phyloP scores from a whole-genome alignment of 2,113 vertebrate genomes.

The Stegostoma tigrinum region DNA sequence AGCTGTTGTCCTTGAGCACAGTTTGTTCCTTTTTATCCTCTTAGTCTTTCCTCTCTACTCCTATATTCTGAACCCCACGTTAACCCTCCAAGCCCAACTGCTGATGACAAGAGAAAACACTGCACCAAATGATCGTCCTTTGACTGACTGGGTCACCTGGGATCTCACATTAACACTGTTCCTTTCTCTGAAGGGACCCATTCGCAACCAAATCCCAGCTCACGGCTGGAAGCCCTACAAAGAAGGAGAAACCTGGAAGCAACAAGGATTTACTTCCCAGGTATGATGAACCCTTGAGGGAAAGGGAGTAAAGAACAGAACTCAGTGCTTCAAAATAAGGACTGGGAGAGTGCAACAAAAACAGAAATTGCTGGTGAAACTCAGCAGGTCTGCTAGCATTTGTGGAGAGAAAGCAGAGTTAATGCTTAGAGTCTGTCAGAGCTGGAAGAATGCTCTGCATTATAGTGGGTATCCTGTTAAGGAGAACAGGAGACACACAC shows the following conservation, averaged over 20 bases:
- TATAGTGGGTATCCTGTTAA: background rate
- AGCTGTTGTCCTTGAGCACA: too few relatives aligned
- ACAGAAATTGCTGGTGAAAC: too few relatives aligned
- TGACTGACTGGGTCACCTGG: background rate
- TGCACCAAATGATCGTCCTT: background rate
- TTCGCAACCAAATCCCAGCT: background rate
- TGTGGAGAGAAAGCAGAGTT: too few relatives aligned
- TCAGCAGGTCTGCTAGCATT: too few relatives aligned
- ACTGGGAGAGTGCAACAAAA: background rate
- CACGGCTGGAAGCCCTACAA: background rate
- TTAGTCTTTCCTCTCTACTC: background rate
- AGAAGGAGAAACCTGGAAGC: constrained; percentile 24
- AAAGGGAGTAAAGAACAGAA: background rate
- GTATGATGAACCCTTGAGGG: constrained; percentile 37
- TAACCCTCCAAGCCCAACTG: background rate
- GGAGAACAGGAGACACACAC: background rate
- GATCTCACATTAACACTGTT: background rate
- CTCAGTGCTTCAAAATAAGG: background rate
- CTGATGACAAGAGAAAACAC: background rate
- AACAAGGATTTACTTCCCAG: constrained; percentile 42
- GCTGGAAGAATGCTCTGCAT: too few relatives aligned
- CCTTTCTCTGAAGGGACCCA: background rate
- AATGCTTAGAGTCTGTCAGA: too few relatives aligned
- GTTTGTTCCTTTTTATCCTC: background rate
- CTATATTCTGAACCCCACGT: too few relatives aligned